Percentiles rank a stretch among this genome's conserved stretches.
phyloP scores from a whole-genome alignment of 2,797 vertebrate genomes.

The Danio tinwini region DNA sequence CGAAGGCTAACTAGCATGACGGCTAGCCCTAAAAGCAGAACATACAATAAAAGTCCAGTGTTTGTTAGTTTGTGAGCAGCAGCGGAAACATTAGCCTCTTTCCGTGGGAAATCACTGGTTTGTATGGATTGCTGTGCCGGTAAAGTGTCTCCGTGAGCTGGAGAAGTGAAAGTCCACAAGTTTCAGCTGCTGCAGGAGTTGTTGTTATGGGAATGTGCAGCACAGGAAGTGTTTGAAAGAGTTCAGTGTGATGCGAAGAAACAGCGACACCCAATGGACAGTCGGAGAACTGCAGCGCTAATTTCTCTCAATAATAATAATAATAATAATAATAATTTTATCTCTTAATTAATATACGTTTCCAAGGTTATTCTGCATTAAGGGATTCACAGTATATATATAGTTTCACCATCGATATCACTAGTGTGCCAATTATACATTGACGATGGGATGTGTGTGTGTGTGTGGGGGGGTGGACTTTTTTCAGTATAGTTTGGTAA shows the following conservation, averaged over 20 bases:
- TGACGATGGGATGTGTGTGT: too few relatives aligned
- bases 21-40: conserved; percentile 2
- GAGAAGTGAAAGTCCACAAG: conserved; percentile 21
- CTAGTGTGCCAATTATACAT: too few relatives aligned
- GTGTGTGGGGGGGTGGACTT: too few relatives aligned
- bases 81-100: background rate
- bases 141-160: background rate
- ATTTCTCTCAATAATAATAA: too few relatives aligned
- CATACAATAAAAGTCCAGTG: conserved; percentile 17
- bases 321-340: too few relatives aligned
- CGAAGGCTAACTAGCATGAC: conserved; percentile 26
- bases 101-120: background rate
- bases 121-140: background rate
- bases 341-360: too few relatives aligned
- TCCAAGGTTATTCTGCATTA: too few relatives aligned
- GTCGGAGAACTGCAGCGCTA: background rate
- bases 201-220: conserved; percentile 38
- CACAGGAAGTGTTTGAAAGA: conserved; percentile 47
- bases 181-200: conserved; percentile 24
- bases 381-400: too few relatives aligned
- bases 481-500: too few relatives aligned
- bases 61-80: background rate
- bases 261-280: background rate
- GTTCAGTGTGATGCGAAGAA: conserved; percentile 16
- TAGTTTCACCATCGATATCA: too few relatives aligned